A percentile compares a stretch with the other conserved stretches of the same genome.
Evolutionary conservation across 2,888 invertebrate genomes (phyloP).

Genomic region (Hoplodrina ambigua): DNA sequence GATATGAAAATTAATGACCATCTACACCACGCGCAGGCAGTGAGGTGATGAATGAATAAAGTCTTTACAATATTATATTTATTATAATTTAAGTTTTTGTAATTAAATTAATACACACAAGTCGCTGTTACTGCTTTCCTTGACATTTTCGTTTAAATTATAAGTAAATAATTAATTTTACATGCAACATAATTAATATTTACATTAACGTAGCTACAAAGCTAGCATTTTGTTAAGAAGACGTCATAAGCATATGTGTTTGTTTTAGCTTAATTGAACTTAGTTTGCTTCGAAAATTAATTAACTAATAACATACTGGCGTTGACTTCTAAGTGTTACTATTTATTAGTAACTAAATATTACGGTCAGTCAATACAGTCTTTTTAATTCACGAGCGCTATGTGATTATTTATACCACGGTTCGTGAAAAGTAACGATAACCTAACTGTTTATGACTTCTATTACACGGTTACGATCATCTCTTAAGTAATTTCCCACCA

Average conservation of each 20-base stretch:
- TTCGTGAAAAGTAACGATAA: too few relatives aligned
- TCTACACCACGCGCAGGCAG: too few relatives aligned
- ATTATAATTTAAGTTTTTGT: not conserved
- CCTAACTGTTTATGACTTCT: too few relatives aligned
- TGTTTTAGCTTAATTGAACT: not conserved
- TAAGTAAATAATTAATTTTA: not conserved
- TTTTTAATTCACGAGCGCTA: too few relatives aligned
- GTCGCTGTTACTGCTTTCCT: not conserved
- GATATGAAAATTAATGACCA: too few relatives aligned
- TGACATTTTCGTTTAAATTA: not conserved
- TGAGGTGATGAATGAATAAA: too few relatives aligned
- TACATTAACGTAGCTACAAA: not conserved
- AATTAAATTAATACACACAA: not conserved
- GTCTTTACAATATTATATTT: too few relatives aligned
- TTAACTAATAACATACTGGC: not conserved
- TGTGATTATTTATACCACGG: too few relatives aligned
- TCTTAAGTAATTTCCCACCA: too few relatives aligned
- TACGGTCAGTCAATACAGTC: too few relatives aligned
- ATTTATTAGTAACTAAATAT: not conserved
- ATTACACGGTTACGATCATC: too few relatives aligned
- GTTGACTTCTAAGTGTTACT: not conserved
- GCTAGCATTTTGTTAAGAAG: not conserved
- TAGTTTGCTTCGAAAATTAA: constrained; percentile 6
- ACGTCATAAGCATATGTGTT: constrained; percentile 1
- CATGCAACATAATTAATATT: not conserved